Conservation (phyloP, 2,797 vertebrate genomes). For the Brotogeris chrysoptera region DNA sequence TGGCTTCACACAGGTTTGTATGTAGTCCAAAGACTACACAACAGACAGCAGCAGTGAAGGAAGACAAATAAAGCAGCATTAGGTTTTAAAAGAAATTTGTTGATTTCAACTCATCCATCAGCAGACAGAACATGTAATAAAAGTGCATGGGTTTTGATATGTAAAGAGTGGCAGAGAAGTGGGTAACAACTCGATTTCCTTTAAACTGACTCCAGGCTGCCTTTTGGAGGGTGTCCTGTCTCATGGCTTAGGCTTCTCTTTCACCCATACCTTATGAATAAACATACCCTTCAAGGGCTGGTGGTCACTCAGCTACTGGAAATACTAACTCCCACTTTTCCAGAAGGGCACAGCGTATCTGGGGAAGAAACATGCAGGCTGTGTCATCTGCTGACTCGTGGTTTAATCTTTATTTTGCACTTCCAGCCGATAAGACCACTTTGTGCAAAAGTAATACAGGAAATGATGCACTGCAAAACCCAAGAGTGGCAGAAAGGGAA, state of each 20-base stretch:
- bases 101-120: not conserved
- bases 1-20: not conserved
- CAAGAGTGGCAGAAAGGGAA: constrained; percentile 62
- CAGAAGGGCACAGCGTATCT: not conserved
- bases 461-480: constrained; percentile 63
- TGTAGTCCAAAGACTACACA: not conserved
- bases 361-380: not conserved
- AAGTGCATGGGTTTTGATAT: not conserved
- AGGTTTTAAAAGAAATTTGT: not conserved
- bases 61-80: not conserved
- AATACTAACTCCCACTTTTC: not conserved
- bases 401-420: constrained; percentile 73
- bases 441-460: constrained; percentile 75
- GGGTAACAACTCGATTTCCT: not conserved
- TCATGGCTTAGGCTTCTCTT: not conserved
- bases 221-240: not conserved
- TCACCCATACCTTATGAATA: not conserved
- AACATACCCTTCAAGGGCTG: not conserved
- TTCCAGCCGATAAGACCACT: constrained; percentile 74
- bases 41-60: not conserved
- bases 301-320: not conserved
- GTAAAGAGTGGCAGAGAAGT: not conserved
- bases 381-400: constrained; percentile 67
- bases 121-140: not conserved
- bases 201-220: not conserved